phyloP scores from a whole-genome alignment of 35 echinoderm and acorn worm genomes.

The Acanthaster planci region DNA sequence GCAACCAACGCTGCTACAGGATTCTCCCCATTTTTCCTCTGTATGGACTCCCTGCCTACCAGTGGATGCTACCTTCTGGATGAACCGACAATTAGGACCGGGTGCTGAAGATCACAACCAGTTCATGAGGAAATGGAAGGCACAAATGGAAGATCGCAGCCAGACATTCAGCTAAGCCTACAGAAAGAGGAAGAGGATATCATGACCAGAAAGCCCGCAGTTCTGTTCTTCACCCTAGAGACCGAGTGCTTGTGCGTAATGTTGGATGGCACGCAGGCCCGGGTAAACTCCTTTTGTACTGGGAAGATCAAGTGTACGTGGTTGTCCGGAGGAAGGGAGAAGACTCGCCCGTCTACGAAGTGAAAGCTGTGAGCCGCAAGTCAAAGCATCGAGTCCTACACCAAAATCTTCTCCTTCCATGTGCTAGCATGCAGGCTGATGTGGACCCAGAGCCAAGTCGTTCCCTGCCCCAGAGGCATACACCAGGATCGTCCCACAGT shows the following conservation, averaged over 20 bases:
- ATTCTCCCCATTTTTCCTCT: constrained; percentile 51
- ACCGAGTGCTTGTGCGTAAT: constrained; percentile 49
- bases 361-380: constrained; percentile 31
- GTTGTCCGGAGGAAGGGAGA: neutral
- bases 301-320: constrained; percentile 41
- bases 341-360: constrained; percentile 52
- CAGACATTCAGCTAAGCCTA: constrained; percentile 34
- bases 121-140: constrained; percentile 57
- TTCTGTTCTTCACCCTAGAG: neutral
- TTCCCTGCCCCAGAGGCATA: too few species aligned
- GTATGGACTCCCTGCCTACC: constrained; percentile 63
- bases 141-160: constrained; percentile 42
- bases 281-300: constrained; percentile 38
- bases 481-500: too few species aligned
- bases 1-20: constrained; percentile 51
- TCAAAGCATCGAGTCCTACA: constrained; percentile 43
- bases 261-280: constrained; percentile 20
- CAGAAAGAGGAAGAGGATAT: constrained; percentile 5
- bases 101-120: too few species aligned
- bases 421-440: constrained; percentile 24
- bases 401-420: constrained; percentile 60
- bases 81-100: neutral
- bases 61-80: constrained; percentile 51
- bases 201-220: constrained; percentile 33
- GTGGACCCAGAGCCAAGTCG: too few species aligned